These are phyloP conservation scores for Smittia aterrima DNA, from an alignment of 2,888 invertebrate species.

Conservation along the genomic window DNA sequence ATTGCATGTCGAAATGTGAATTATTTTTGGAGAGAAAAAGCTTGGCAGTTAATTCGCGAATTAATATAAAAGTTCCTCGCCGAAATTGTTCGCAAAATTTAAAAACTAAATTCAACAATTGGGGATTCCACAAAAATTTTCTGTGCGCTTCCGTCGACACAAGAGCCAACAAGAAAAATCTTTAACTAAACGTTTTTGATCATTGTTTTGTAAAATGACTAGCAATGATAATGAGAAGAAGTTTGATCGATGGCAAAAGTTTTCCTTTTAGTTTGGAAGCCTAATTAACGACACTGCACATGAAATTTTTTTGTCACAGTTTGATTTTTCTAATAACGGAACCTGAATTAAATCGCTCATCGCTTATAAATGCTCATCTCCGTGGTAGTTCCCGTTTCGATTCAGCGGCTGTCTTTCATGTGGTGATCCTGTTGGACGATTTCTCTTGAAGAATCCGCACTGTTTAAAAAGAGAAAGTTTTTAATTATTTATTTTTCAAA, in stretches of 20 bases:
- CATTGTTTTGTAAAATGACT: constrained; percentile 36
- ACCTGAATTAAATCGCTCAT: background rate
- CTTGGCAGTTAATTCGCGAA: background rate
- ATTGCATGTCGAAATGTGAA: no score
- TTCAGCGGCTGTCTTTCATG: constrained; percentile 78
- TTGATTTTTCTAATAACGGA: constrained; percentile 24
- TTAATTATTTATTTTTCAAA: background rate
- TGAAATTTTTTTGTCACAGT: constrained; percentile 29
- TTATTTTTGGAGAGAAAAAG: background rate
- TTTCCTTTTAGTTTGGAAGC: constrained; percentile 17
- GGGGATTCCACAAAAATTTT: constrained; percentile 11
- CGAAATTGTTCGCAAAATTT: background rate
- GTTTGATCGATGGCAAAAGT: constrained; percentile 28
- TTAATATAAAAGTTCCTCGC: background rate
- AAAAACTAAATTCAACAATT: constrained; percentile 29
- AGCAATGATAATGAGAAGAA: constrained; percentile 31
- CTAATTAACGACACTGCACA: constrained; percentile 4
- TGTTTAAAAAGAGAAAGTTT: constrained; percentile 27
- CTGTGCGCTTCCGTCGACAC: background rate
- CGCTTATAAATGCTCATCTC: constrained; percentile 72
- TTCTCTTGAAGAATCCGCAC: constrained; percentile 92
- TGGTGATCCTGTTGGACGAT: constrained; percentile 76
- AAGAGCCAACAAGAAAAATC: background rate
- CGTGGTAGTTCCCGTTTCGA: constrained; percentile 68
- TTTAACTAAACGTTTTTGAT: background rate